Evolutionary conservation across 2,113 vertebrate species (phyloP).

Genomic region (Petrocephalus zakoni): DNA sequence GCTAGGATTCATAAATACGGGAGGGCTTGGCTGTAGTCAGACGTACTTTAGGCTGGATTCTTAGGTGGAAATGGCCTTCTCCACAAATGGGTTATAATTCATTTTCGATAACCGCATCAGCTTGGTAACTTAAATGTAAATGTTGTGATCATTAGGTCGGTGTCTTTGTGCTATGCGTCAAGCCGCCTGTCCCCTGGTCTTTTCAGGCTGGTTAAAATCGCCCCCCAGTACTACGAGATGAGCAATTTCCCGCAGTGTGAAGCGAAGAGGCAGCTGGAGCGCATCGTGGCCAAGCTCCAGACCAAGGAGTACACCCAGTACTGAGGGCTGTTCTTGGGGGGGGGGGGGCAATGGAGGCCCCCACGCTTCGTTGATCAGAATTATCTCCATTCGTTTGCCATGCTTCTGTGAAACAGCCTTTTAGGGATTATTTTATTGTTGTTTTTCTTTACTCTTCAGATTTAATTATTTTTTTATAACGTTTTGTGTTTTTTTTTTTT

Average conservation of each 20-base stretch:
- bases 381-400: conserved; percentile 75
- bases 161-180: conserved; percentile 28
- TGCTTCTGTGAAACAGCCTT: conserved; percentile 73
- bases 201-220: conserved; percentile 91
- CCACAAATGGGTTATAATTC: background rate
- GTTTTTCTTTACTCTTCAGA: conserved; percentile 76
- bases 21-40: background rate
- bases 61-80: no score
- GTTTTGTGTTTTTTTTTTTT: conserved; percentile 49
- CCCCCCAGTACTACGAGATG: conserved; percentile 96
- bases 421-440: conserved; percentile 73
- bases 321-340: conserved; percentile 53
- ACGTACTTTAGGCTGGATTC: background rate
- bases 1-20: background rate
- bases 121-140: background rate
- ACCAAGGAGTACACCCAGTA: conserved; percentile 95
- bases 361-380: conserved; percentile 53
- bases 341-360: background rate
- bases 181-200: conserved; percentile 44
- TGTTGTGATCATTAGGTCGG: conserved; percentile 19
- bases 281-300: conserved; percentile 89
- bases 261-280: conserved; percentile 94
- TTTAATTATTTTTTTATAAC: conserved; percentile 82
- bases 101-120: background rate
- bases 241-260: conserved; percentile 96